Conservation (phyloP, 1,140 invertebrate species). For the Ylistrum balloti region DNA sequence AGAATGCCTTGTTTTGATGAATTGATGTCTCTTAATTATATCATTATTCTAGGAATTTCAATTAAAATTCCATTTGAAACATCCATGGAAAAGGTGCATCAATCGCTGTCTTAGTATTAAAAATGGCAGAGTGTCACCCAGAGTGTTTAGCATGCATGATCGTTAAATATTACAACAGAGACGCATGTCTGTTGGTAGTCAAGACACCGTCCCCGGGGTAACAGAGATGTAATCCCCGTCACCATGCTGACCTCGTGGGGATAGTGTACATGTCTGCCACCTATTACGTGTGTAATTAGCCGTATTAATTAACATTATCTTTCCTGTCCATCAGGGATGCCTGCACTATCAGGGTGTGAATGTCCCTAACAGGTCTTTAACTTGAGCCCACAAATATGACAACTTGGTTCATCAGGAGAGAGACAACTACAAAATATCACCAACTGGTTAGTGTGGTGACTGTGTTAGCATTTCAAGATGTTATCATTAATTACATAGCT, state of each 20-base stretch:
- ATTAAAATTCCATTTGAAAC: conserved; percentile 9
- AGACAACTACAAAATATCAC: background rate
- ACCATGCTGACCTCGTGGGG: background rate
- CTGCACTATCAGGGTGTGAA: background rate
- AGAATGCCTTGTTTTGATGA: background rate
- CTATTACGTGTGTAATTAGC: background rate
- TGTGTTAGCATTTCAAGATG: too few relatives aligned
- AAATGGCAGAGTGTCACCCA: background rate
- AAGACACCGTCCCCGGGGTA: background rate
- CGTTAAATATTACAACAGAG: background rate
- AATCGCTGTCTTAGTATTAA: background rate
- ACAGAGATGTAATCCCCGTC: background rate
- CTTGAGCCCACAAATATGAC: background rate
- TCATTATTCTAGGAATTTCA: background rate
- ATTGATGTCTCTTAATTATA: background rate
- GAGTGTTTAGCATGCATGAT: conserved; percentile 12
- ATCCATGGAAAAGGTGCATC: background rate
- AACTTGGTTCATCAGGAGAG: background rate
- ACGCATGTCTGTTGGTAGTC: conserved; percentile 24
- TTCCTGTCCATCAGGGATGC: background rate
- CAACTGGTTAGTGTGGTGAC: background rate
- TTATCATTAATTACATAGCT: background rate
- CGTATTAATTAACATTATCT: conserved; percentile 28
- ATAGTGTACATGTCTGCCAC: background rate
- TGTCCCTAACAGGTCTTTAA: background rate